phyloP scores from a whole-genome alignment of 2,888 invertebrate genomes.

The Zonitis immaculata region DNA sequence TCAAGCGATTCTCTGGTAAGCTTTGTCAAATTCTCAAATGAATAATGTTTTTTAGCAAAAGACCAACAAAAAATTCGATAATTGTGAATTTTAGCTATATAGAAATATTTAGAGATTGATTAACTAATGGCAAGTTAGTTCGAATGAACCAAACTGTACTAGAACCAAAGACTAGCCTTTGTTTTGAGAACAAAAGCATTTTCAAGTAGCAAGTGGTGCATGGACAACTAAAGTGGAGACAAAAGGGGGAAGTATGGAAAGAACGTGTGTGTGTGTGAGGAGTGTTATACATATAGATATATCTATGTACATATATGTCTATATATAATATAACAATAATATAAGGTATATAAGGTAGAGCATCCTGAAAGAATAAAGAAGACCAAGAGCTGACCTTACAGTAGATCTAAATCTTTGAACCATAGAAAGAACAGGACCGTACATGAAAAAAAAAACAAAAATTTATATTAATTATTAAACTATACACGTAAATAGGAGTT shows the following conservation, averaged over 20 bases:
- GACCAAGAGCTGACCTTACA: conserved; percentile 4
- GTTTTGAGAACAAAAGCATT: conserved; percentile 20
- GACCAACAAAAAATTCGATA: no score
- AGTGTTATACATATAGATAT: neutral
- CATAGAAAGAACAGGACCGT: neutral
- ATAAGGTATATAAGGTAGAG: no score
- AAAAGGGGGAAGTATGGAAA: conserved; percentile 5
- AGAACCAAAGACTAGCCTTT: conserved; percentile 6
- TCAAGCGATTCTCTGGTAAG: no score
- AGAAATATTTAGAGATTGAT: neutral
- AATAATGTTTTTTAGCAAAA: no score
- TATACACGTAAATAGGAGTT: no score
- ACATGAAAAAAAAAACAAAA: neutral
- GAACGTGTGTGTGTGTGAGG: conserved; percentile 2
- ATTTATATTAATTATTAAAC: neutral
- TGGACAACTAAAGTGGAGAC: conserved; percentile 7
- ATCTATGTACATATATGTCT: no score
- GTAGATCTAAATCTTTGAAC: neutral
- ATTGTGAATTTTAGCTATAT: neutral
- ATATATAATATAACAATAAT: no score
- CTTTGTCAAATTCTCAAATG: no score
- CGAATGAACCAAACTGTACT: conserved; percentile 9
- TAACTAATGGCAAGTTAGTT: conserved; percentile 2
- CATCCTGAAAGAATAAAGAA: conserved; percentile 6
- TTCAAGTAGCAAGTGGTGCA: conserved; percentile 21